Conservation (phyloP, 1,140 invertebrate species). For the Drosophila sechellia region DNA sequence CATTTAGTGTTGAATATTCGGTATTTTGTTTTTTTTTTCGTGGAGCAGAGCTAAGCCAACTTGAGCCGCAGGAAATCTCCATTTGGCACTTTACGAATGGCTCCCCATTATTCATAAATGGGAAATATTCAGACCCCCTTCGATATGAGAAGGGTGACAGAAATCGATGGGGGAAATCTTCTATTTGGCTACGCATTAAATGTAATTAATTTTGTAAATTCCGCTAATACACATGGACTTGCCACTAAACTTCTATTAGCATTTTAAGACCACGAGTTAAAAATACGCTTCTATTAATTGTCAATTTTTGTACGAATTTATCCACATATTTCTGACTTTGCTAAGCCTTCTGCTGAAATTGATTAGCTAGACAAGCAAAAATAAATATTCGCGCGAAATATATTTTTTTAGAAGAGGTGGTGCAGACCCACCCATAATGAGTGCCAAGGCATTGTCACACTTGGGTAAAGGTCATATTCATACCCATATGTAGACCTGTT, state of each 20-base stretch:
- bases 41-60: slow-evolving; percentile 30
- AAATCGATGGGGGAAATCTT: slow-evolving; percentile 51
- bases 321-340: slow-evolving; percentile 13
- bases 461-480: slow-evolving; percentile 22
- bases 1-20: slow-evolving; percentile 41
- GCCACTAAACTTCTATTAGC: slow-evolving; percentile 65
- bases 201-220: slow-evolving; percentile 58
- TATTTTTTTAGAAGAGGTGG: not conserved
- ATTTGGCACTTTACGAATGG: slow-evolving; percentile 64
- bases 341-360: slow-evolving; percentile 32
- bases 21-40: not conserved
- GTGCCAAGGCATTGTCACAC: slow-evolving; percentile 35
- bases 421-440: not conserved
- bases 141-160: slow-evolving; percentile 35
- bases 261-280: slow-evolving; percentile 48
- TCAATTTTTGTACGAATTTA: slow-evolving; percentile 16
- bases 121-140: slow-evolving; percentile 15
- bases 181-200: slow-evolving; percentile 65
- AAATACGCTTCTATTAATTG: slow-evolving; percentile 59
- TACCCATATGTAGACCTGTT: slow-evolving; percentile 24
- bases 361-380: slow-evolving; percentile 11
- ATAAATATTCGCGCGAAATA: slow-evolving; percentile 11
- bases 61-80: slow-evolving; percentile 40
- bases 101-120: slow-evolving; percentile 66
- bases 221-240: slow-evolving; percentile 29